Evolutionary conservation across 2,113 vertebrate genomes (phyloP).

Genomic region (Neoarius graeffei): DNA sequence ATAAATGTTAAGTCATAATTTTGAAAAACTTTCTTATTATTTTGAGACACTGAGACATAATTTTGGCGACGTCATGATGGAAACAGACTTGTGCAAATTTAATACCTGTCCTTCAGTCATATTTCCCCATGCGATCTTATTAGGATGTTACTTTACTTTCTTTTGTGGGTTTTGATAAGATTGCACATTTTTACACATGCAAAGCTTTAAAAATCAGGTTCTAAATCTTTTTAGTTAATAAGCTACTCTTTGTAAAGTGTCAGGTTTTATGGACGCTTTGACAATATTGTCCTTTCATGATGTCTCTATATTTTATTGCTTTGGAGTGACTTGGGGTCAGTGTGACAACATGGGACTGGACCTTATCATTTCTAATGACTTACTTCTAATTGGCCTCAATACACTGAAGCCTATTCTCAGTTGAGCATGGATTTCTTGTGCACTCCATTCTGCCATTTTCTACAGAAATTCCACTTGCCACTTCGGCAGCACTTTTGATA

Average conservation of each 20-base stretch:
- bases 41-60: background rate
- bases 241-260: background rate
- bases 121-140: background rate
- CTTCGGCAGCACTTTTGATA: slow-evolving; percentile 51
- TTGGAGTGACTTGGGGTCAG: background rate
- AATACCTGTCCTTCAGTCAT: background rate
- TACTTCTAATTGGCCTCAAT: slow-evolving; percentile 28
- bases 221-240: background rate
- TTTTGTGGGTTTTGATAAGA: background rate
- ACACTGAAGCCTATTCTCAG: slow-evolving; percentile 17
- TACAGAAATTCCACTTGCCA: slow-evolving; percentile 33
- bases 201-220: background rate
- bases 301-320: background rate
- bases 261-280: background rate
- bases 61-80: background rate
- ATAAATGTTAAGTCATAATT: background rate
- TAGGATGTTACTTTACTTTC: background rate
- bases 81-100: background rate
- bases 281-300: background rate
- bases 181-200: background rate
- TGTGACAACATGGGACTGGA: slow-evolving; percentile 18
- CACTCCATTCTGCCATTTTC: slow-evolving; percentile 42
- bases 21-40: background rate
- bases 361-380: slow-evolving; percentile 22
- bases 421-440: slow-evolving; percentile 35